Evolutionary conservation across 2,888 invertebrate genomes (phyloP).

Genomic region (Epinotia nisella): DNA sequence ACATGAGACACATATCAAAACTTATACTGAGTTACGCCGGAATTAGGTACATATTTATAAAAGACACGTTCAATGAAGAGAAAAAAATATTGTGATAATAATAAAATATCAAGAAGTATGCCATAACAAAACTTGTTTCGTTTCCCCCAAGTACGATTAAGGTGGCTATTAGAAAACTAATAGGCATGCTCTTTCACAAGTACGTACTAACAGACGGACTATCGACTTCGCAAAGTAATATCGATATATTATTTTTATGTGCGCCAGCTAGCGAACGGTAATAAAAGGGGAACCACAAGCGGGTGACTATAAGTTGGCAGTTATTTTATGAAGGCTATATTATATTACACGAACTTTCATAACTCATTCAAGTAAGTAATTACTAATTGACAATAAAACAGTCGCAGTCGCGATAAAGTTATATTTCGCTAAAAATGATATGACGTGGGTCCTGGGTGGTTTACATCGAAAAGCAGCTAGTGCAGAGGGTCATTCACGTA

Average conservation of each 20-base stretch:
- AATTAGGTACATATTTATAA: neutral
- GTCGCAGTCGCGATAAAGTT: too few species aligned
- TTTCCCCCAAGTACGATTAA: conserved; percentile 39
- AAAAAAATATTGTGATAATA: conserved; percentile 19
- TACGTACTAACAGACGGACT: conserved; percentile 48
- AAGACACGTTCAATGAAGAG: neutral
- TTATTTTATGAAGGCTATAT: conserved; percentile 26
- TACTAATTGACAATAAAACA: too few species aligned
- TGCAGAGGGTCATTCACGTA: too few species aligned
- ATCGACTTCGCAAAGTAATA: conserved; percentile 53
- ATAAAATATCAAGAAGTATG: conserved; percentile 42
- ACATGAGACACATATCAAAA: conserved; percentile 1
- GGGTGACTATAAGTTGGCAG: conserved; percentile 21
- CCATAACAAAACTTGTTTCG: conserved; percentile 30
- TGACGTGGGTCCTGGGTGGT: too few species aligned
- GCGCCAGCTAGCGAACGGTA: conserved; percentile 58
- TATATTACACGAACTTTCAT: neutral
- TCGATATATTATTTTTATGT: conserved; percentile 70
- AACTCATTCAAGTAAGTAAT: neutral
- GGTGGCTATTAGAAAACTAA: conserved; percentile 51
- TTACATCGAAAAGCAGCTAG: too few species aligned
- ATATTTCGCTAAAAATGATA: too few species aligned
- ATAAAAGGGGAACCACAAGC: conserved; percentile 36
- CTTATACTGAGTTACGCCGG: neutral
- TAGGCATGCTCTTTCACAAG: conserved; percentile 49